Evolutionary conservation across 2,797 vertebrate genomes (phyloP), one percentile per base, ranked within the genome.

Genomic region (Crocodylus rhombifer): DNA sequence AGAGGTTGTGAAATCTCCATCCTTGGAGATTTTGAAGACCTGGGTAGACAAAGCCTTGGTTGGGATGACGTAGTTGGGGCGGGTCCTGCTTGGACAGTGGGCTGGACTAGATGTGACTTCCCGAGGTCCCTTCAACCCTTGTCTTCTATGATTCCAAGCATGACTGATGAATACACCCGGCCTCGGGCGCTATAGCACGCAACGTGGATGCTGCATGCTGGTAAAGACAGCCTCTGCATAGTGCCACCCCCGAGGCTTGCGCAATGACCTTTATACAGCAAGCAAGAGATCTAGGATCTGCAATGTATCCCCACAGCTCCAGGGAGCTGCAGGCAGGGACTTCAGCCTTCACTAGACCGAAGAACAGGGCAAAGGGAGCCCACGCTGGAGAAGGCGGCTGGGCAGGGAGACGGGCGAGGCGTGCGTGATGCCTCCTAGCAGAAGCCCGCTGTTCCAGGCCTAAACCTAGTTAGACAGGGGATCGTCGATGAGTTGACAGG

Each of bases 401-500:
- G 30, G 36, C 20, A 91, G 74, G 5, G 17, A 77, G 57, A 75
- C 13, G 3, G 82, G 23, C 58, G 60, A 51, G 80, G 26, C 3
- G 30, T 55, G 61, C 4, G 14, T 26, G 11, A 2, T 14, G 87
- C 77, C 91, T 80, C 71, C 67, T 65, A 42, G n/a, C 86, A 30
- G 76, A 42, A 77, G 55, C 13, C 0, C 23, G 79, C n/a, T 33
- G 36, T 36, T 69, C 83, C 79, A 88, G 82, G 76, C 14, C 36
- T 20, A 2, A 51, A 42, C 81, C 57, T 1, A 0, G 42, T 75
- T 14, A 0, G 1, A 1, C 69, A 36, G 51, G 26, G 74, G 18
- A 69, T 18, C 88, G 36, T 74, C 60, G 82, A 69, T 15, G 7
- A n/a, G 20, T 4, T 56, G 75, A 25, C 2, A 60, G 15, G 75